Percentiles rank a stretch among this genome's conserved stretches.
phyloP scores from a whole-genome alignment of 2,113 vertebrate genomes.

The Salvelinus fontinalis region DNA sequence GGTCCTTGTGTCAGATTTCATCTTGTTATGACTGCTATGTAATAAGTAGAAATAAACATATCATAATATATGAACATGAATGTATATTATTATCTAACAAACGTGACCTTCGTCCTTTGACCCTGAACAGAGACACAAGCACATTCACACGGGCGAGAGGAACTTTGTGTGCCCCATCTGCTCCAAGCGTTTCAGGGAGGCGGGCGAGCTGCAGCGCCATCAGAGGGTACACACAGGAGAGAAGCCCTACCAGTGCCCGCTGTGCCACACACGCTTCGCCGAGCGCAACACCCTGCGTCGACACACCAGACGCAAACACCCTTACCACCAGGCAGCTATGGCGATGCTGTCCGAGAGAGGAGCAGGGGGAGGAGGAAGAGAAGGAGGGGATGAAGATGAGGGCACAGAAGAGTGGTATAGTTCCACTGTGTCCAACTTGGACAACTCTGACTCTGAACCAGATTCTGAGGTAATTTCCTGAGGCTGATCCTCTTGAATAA shows the following conservation, averaged over 20 bases:
- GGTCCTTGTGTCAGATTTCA: no score
- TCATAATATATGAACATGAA: not conserved
- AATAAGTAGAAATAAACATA: no score
- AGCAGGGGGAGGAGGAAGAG: slow-evolving; percentile 36
- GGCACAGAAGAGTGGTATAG: slow-evolving; percentile 21
- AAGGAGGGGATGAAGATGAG: slow-evolving; percentile 15
- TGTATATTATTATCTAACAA: not conserved
- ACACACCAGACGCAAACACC: slow-evolving; percentile 82
- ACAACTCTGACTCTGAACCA: no score
- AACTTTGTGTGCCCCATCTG: slow-evolving; percentile 91
- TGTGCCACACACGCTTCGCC: slow-evolving; percentile 81
- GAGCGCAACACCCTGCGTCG: slow-evolving; percentile 82
- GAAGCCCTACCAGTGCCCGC: slow-evolving; percentile 83
- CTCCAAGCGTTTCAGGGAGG: slow-evolving; percentile 82
- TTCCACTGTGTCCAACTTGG: no score
- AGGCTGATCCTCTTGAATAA: no score
- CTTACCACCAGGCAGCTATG: slow-evolving; percentile 72
- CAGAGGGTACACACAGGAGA: slow-evolving; percentile 84
- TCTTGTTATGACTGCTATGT: no score
- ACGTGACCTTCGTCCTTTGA: no score
- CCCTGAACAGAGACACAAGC: slow-evolving; percentile 79
- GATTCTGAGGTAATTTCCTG: no score
- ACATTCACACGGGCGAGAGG: slow-evolving; percentile 86
- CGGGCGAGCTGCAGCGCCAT: slow-evolving; percentile 81
- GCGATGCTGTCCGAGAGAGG: slow-evolving; percentile 66